Conservation (phyloP, 2,113 vertebrate species). For the Zingel zingel region DNA sequence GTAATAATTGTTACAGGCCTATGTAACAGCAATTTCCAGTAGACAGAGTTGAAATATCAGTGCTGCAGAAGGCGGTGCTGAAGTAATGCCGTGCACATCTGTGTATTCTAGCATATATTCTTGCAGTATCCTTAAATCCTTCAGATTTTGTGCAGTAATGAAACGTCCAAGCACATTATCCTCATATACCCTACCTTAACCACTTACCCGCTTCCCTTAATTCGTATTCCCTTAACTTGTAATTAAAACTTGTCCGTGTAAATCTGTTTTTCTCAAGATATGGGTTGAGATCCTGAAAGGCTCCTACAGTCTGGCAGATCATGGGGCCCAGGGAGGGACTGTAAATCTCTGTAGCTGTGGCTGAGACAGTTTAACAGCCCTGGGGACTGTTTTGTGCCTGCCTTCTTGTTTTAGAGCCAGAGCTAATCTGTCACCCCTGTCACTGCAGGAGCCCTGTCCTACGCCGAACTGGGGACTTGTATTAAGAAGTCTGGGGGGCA, state of each 20-base stretch:
- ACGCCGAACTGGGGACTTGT: slow-evolving; percentile 95
- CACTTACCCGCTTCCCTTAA: slow-evolving; percentile 8
- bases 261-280: slow-evolving; percentile 26
- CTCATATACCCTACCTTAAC: slow-evolving; percentile 10
- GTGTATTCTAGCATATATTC: slow-evolving; percentile 1
- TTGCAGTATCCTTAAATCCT: slow-evolving; percentile 34
- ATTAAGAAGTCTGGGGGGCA: slow-evolving; percentile 98
- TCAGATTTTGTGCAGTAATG: slow-evolving; percentile 24
- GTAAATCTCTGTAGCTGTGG: slow-evolving; percentile 1
- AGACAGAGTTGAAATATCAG: neutral
- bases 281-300: neutral
- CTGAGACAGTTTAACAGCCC: slow-evolving; percentile 23
- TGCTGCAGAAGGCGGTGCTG: neutral
- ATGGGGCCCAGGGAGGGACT: neutral
- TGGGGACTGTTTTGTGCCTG: slow-evolving; percentile 9
- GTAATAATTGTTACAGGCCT: too few relatives aligned
- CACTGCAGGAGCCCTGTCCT: slow-evolving; percentile 91
- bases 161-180: slow-evolving; percentile 38
- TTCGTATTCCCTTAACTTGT: slow-evolving; percentile 14
- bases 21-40: neutral
- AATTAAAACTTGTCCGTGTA: slow-evolving; percentile 22
- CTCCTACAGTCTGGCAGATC: neutral
- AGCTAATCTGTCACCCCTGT: slow-evolving; percentile 35
- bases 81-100: neutral
- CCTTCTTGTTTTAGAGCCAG: slow-evolving; percentile 9